Evolutionary conservation across 2,113 vertebrate species (phyloP).

Genomic region (Phalacrocorax carbo): DNA sequence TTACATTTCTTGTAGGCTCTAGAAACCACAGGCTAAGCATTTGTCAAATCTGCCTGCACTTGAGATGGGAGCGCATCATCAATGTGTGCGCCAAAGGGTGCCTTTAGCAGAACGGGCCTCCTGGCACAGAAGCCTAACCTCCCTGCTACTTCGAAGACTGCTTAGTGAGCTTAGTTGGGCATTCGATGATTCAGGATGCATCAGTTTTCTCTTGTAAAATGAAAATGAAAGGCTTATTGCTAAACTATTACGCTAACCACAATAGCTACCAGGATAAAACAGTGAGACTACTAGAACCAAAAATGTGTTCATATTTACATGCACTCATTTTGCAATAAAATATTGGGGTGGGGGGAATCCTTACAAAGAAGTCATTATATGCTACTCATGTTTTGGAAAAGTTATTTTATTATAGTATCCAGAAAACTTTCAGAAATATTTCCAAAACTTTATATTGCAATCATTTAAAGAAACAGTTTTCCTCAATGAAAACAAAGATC

Average conservation of each 20-base stretch:
- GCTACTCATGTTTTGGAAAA: not conserved
- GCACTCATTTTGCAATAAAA: not conserved
- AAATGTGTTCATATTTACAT: not conserved
- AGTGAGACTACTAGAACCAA: not conserved
- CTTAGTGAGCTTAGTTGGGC: not conserved
- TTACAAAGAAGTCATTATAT: not conserved
- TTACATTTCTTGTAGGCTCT: not conserved
- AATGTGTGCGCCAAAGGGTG: not conserved
- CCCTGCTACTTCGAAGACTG: not conserved
- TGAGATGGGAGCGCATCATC: not conserved
- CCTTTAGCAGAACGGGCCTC: not conserved
- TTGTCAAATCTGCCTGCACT: not conserved
- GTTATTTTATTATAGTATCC: not conserved
- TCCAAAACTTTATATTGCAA: not conserved
- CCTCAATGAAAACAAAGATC: not conserved
- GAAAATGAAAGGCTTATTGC: not conserved
- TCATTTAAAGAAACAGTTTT: not conserved
- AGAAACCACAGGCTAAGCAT: not conserved
- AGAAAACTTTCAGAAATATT: not conserved
- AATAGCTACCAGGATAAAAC: not conserved
- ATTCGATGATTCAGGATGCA: not conserved
- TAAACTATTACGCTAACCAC: not conserved
- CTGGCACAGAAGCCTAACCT: not conserved
- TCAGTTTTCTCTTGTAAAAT: not conserved
- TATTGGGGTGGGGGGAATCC: rapidly evolving